Evolutionary conservation across 1,140 invertebrate species (phyloP).

Genomic region (Bicyclus anynana): DNA sequence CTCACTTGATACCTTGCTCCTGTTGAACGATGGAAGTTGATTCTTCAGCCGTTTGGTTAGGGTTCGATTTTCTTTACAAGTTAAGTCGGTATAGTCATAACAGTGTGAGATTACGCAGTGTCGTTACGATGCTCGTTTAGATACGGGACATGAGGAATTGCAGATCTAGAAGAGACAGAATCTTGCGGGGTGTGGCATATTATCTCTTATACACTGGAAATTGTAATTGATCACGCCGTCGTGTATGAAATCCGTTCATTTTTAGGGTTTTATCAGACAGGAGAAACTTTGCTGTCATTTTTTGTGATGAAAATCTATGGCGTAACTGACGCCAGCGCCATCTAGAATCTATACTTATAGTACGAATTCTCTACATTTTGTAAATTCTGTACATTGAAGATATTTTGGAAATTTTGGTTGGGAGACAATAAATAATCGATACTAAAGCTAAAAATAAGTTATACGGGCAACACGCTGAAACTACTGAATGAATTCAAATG

Average conservation of each 20-base stretch:
- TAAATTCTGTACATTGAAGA: too few relatives aligned
- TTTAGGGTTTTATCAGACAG: neutral
- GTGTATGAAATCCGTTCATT: neutral
- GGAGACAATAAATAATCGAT: too few relatives aligned
- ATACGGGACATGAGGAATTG: conserved; percentile 70
- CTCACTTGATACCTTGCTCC: conserved; percentile 34
- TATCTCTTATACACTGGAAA: conserved; percentile 8
- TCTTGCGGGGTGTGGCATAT: conserved; percentile 24
- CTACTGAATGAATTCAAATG: too few relatives aligned
- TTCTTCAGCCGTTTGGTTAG: conserved; percentile 19
- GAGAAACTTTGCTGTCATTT: too few relatives aligned
- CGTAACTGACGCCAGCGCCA: too few relatives aligned
- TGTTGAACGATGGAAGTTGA: neutral
- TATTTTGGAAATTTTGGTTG: too few relatives aligned
- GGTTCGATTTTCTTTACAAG: conserved; percentile 40
- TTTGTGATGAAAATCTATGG: too few relatives aligned
- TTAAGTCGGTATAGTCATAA: conserved; percentile 39
- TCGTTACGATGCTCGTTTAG: conserved; percentile 75
- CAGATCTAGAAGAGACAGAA: conserved; percentile 51
- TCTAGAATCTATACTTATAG: too few relatives aligned
- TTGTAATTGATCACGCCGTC: neutral
- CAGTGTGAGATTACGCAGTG: conserved; percentile 66
- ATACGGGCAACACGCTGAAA: too few relatives aligned
- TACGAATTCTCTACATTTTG: too few relatives aligned
- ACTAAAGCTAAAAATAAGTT: too few relatives aligned